These are phyloP conservation scores for Actenoides hombroni DNA, from an alignment of 2,113 vertebrate species.

Conservation along the genomic window DNA sequence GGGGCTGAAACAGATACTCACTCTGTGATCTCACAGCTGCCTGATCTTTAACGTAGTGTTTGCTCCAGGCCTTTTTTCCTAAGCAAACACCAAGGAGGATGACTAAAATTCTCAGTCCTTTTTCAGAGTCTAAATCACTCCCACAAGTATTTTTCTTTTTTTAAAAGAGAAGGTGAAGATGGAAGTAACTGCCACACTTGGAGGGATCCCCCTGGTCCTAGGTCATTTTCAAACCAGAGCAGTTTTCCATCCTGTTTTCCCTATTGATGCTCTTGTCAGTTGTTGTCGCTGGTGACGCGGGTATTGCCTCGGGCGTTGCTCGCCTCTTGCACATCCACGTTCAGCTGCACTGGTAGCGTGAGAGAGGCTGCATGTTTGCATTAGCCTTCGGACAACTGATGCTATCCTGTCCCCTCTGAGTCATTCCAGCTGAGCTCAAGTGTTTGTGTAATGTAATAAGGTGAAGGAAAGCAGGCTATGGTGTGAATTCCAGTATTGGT, in stretches of 20 bases:
- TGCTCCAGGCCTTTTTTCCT: not conserved
- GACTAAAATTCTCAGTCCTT: not conserved
- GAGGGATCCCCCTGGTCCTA: not conserved
- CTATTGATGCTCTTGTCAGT: not conserved
- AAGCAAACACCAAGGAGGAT: not conserved
- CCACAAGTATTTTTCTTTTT: not conserved
- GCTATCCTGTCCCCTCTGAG: not conserved
- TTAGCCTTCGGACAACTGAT: not conserved
- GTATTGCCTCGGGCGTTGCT: not conserved
- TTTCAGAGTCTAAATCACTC: not conserved
- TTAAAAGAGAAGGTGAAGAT: not conserved
- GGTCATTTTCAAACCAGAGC: not conserved
- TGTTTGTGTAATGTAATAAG: not conserved
- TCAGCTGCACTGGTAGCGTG: not conserved
- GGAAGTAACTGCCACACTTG: not conserved
- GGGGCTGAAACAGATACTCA: not conserved
- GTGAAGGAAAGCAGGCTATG: not conserved
- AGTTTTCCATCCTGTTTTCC: not conserved
- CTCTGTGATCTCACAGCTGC: not conserved
- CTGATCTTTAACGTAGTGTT: not conserved
- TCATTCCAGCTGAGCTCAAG: not conserved
- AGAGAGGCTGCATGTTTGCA: not conserved
- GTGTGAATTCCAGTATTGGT: not conserved
- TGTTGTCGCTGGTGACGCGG: not conserved
- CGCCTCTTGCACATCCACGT: rapidly evolving